Evolutionary conservation across 2,888 invertebrate genomes (phyloP), one percentile per base, ranked within the genome.

Genomic region (Crematogaster levior): DNA sequence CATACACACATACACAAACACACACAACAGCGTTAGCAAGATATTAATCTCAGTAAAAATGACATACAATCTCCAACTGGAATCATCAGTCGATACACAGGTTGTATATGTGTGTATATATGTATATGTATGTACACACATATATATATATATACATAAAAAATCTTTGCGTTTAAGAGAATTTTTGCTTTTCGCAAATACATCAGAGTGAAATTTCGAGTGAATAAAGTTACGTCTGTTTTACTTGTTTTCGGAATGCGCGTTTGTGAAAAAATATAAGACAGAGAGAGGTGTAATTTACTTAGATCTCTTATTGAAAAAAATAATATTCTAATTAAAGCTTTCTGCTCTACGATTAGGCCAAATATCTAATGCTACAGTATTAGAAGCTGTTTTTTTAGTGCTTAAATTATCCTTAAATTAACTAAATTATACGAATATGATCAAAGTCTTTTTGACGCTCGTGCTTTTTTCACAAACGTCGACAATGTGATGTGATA

Each of bases 401-500:
- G 51, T 34, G 21, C 30, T 48, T 70, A 56, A 70, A 18, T 56
- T 56, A 3, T 2, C 10, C 34, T 70, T 27, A 10, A 56, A 40
- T 70, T 27, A 24, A 37, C 18, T 40, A 56, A 46, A 43, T 46
- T 46, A n/a, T 27, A 10, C 18, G 15, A 18, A 51, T 46, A 34
- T 12, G 27, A 61, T 24, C 3, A 43, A 30, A 10, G 24, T 65
- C 53, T 68, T 82, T 51, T 65, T 12, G 51, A 46, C 43, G 27
- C 27, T 43, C 56, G 46, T 21, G 46, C 37, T 79, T 66, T 74
- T 74, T 81, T 61, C 74, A 81, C 61, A 81, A 74, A 83, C 82
- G 79, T 37, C n/a, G 30, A 65, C 34, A 53, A 63, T 53, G 60
- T 46, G 40, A 83, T 83, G 66, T 81, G 83, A 83, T 83, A 83